phyloP scores from a whole-genome alignment of 1,140 invertebrate species.

The Antheraea pernyi region DNA sequence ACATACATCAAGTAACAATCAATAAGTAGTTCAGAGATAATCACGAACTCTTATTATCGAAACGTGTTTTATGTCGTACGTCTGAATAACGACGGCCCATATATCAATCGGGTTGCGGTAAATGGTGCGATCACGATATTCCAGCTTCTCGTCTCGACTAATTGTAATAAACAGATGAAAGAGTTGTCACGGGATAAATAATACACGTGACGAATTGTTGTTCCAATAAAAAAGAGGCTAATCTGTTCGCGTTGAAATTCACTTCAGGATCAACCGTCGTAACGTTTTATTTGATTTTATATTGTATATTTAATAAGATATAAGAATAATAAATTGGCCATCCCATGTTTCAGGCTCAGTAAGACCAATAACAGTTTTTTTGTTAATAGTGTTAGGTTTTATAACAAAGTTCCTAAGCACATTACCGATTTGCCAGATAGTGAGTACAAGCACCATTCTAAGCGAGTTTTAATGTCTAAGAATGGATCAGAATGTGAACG shows the following conservation, averaged over 20 bases:
- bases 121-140: slow-evolving; percentile 7
- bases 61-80: slow-evolving; percentile 16
- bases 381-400: too few relatives aligned
- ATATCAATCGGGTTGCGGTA: slow-evolving; percentile 6
- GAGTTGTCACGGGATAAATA: slow-evolving; percentile 10
- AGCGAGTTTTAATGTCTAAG: too few relatives aligned
- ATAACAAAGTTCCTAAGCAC: too few relatives aligned
- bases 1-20: too few relatives aligned
- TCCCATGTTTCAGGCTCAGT: too few relatives aligned
- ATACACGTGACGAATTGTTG: slow-evolving; percentile 11
- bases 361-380: too few relatives aligned
- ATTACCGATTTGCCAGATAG: too few relatives aligned
- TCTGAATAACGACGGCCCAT: slow-evolving; percentile 1
- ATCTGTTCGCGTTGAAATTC: neutral
- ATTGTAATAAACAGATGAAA: slow-evolving; percentile 8
- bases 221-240: slow-evolving; percentile 2
- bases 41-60: neutral
- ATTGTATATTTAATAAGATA: too few relatives aligned
- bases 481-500: too few relatives aligned
- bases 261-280: neutral
- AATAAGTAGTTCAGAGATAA: neutral
- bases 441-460: too few relatives aligned
- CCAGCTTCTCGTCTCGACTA: slow-evolving; percentile 2
- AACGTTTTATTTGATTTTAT: too few relatives aligned
- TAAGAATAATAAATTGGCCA: too few relatives aligned